phyloP scores from a whole-genome alignment of 2,797 vertebrate species.

The Neosalanx taihuensis region DNA sequence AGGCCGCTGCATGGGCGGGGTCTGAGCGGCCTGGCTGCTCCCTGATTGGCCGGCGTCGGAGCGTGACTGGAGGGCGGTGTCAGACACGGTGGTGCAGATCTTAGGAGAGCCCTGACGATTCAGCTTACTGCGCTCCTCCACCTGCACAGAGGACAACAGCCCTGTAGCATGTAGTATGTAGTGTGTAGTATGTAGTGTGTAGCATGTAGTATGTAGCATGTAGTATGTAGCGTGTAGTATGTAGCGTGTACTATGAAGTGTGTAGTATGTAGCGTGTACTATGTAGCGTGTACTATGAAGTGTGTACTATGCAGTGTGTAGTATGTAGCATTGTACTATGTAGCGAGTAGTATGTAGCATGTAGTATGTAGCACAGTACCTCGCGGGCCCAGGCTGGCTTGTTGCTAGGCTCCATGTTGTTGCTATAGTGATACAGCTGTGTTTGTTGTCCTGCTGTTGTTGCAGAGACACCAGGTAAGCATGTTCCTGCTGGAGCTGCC shows the following conservation, averaged over 20 bases:
- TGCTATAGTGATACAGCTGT: conserved; percentile 87
- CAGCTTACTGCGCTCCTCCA: conserved; percentile 87
- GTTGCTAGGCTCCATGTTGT: conserved; percentile 82
- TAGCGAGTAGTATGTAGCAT: background rate
- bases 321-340: too few relatives aligned
- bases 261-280: too few relatives aligned
- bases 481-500: conserved; percentile 92
- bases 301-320: too few relatives aligned
- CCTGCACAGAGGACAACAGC: conserved; percentile 59
- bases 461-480: conserved; percentile 91
- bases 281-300: too few relatives aligned
- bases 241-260: too few relatives aligned
- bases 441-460: conserved; percentile 82
- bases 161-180: background rate
- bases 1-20: conserved; percentile 90
- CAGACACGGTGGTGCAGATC: conserved; percentile 82
- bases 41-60: conserved; percentile 79
- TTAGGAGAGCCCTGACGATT: conserved; percentile 90
- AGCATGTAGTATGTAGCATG: too few relatives aligned
- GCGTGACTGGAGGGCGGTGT: conserved; percentile 80
- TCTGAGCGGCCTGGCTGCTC: conserved; percentile 76
- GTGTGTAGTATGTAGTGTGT: too few relatives aligned
- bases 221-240: too few relatives aligned
- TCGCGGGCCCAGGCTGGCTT: conserved; percentile 90
- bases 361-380: conserved; percentile 45